Evolutionary conservation across 2,888 invertebrate species (phyloP).

Genomic region (Parelbella ahira): DNA sequence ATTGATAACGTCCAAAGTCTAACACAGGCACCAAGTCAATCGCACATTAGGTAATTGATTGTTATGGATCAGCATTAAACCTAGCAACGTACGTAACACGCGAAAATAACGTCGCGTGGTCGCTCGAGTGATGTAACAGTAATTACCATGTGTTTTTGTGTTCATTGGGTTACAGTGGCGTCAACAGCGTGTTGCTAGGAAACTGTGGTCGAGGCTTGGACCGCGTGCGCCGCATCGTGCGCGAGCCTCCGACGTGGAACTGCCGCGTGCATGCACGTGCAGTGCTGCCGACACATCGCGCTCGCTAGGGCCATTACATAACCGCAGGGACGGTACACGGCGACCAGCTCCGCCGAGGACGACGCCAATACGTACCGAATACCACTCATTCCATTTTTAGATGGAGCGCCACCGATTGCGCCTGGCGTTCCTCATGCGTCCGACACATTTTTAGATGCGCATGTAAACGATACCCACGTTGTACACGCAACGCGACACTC

Average conservation of each 20-base stretch:
- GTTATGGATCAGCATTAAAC: slow-evolving; percentile 38
- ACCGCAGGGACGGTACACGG: slow-evolving; percentile 45
- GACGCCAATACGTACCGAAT: slow-evolving; percentile 47
- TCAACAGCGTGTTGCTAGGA: slow-evolving; percentile 80
- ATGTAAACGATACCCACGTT: slow-evolving; percentile 69
- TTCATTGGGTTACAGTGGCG: slow-evolving; percentile 71
- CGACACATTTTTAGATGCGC: slow-evolving; percentile 75
- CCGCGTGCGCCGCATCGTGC: slow-evolving; percentile 45
- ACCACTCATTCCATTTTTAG: slow-evolving; percentile 75
- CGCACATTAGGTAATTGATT: slow-evolving; percentile 32
- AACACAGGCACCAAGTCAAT: slow-evolving; percentile 36
- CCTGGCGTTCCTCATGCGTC: slow-evolving; percentile 62
- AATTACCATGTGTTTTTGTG: slow-evolving; percentile 72
- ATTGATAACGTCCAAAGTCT: slow-evolving; percentile 33
- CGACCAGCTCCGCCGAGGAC: slow-evolving; percentile 45
- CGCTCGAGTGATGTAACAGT: slow-evolving; percentile 69
- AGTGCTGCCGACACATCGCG: slow-evolving; percentile 37
- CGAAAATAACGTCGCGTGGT: slow-evolving; percentile 44
- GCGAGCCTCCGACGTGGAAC: slow-evolving; percentile 64
- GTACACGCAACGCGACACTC: slow-evolving; percentile 38
- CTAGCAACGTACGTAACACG: slow-evolving; percentile 33
- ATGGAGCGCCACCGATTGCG: slow-evolving; percentile 68
- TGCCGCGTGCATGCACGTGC: slow-evolving; percentile 74
- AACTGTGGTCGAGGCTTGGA: slow-evolving; percentile 53
- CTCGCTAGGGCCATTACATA: slow-evolving; percentile 68